Evolutionary conservation across 2,888 invertebrate species (phyloP), one percentile per base, ranked within the genome.

Genomic region (Lutraria lutraria): DNA sequence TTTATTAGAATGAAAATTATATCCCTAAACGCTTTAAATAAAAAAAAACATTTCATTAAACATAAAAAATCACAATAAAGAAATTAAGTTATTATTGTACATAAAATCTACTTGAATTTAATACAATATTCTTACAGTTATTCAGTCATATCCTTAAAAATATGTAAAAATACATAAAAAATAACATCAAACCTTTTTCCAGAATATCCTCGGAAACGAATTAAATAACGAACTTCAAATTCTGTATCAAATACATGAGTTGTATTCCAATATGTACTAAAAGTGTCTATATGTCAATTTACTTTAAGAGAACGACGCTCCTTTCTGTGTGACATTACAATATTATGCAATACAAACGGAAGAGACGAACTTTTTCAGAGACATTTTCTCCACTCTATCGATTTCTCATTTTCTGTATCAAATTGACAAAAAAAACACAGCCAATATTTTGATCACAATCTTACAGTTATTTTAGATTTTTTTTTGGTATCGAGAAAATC

Each of bases 251-350:
- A 68, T 68, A 56, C 25, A 43, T 68, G 1, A 25, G n/a, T 3
- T 1, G n/a, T n/a, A 25, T 16, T 76, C 76, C 76, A 25, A 63
- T 63, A 63, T 21, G 21, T n/a, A 21, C 63, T 25, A 63, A 21
- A 63, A 2, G 76, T 76, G 76, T 34, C 76, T 76, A 34, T 34
- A 76, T 34, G 34, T 34, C 31, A 76, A 76, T 76, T 76, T 76
- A 34, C 31, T 76, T 76, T 31, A 76, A 3, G 34, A 76, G 10
- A n/a, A 34, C 29, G 31, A 3, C 76, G 34, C 76, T 76, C 76
- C 76, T 13, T 31, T 13, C 76, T 76, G 76, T 76, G 76, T 31
- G 76, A 76, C 76, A 76, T 29, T 72, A 72, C n/a, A 25, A 76
- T 34, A 76, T 76, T 76, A 76, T 31, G 76, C 76, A 76, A 76